A percentile compares a stretch with the other conserved stretches of the same genome.
phyloP scores from a whole-genome alignment of 2,113 vertebrate species.

The Tamias sibiricus region DNA sequence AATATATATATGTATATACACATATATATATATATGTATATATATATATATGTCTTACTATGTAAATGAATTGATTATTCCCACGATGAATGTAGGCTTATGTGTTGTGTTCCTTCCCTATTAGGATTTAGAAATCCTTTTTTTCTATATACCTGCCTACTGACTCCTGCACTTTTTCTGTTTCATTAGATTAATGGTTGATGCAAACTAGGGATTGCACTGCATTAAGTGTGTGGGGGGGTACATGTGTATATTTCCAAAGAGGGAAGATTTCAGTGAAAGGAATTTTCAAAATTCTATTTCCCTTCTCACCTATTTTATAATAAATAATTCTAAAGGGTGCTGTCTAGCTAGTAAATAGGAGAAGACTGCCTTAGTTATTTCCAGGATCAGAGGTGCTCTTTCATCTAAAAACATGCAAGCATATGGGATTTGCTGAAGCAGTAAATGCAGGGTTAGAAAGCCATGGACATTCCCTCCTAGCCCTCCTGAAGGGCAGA shows the following conservation, averaged over 20 bases:
- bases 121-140: background rate
- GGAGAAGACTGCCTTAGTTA: background rate
- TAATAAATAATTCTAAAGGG: background rate
- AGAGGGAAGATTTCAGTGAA: background rate
- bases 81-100: background rate
- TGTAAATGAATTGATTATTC: conserved; percentile 23
- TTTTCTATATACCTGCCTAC: background rate
- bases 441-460: background rate
- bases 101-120: background rate
- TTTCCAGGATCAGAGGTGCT: background rate
- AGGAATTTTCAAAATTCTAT: background rate
- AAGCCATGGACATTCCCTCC: background rate
- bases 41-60: background rate
- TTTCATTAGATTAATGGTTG: background rate
- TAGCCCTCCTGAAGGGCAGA: background rate
- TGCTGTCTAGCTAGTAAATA: background rate
- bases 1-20: background rate
- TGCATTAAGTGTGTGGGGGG: background rate
- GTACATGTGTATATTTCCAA: background rate
- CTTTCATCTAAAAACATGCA: background rate
- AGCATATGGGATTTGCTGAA: background rate
- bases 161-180: background rate
- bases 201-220: background rate
- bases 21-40: background rate
- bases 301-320: background rate